Evolutionary conservation across 2,888 invertebrate genomes (phyloP), one percentile per base, ranked within the genome.

Genomic region (Eilema griseolum): DNA sequence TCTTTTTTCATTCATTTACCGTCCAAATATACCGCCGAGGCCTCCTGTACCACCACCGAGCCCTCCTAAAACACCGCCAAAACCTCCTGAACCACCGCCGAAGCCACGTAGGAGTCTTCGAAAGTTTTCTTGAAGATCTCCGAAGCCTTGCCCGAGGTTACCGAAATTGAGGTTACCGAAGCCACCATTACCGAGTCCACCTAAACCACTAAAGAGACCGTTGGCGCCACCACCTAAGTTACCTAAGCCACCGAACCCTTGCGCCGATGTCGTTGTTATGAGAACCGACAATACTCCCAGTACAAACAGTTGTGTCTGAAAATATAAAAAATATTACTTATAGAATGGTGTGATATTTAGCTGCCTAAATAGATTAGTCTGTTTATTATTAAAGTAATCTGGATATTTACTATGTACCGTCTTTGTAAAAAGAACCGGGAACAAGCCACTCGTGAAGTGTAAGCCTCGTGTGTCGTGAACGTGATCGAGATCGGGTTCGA

Each of bases 251-350:
- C 66, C 60, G 14, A 66, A 56, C 7, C 64, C 56, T 33, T 80
- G 78, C 0, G 74, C 73, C 26, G 69, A 61, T 10, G 61, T 68
- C 8, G 26, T 37, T 2, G 66, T 65, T 20, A 69, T 26, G 11
- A 76, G 59, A 11, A 69, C 68, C 1, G 61, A 66, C 52, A 80
- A 33, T 23, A 78, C 28, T 52, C 64, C 64, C 7, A 64, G 52
- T 12, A 70, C 37, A 20, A 71, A 66, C 11, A 71, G 57, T 52
- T 77, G 63, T 10, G 67, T 31, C 80, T 80, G 70, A 68, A 37
- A 74, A 61, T 28, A 67, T 8, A 12, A 41, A 56, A 24, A n/a
- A 24, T 24, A 11, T n/a, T 5, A n/a, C 20, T 46, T 46, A 20
- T 7, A 20, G 20, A 46, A 46, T 46, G 20, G 46, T 20, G 16